A percentile compares a stretch with the other conserved stretches of the same genome.
These are phyloP conservation scores for Globia sparganii DNA, from an alignment of 2,888 invertebrate genomes.

Conservation along the genomic window DNA sequence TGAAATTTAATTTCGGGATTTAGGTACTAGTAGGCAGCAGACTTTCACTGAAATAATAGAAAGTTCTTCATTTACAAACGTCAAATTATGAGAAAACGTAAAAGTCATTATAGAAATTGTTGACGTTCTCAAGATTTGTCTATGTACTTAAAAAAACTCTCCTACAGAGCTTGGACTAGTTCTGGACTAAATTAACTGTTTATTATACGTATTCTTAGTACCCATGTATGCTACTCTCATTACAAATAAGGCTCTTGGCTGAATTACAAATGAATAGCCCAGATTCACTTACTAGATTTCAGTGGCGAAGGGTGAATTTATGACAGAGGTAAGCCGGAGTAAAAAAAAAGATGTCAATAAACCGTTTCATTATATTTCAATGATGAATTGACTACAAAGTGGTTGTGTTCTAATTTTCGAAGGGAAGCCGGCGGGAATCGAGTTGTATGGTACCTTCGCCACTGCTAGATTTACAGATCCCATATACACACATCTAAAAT, in stretches of 20 bases:
- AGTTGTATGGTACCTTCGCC: too few species aligned
- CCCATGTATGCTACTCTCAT: background rate
- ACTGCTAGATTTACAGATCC: conserved; percentile 4
- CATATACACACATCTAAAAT: background rate
- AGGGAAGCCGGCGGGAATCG: too few species aligned
- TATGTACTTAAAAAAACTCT: background rate
- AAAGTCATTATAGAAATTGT: background rate
- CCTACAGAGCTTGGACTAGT: background rate
- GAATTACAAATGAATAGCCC: background rate
- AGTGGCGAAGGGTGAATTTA: too few species aligned
- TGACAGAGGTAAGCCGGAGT: too few species aligned
- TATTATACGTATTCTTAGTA: background rate
- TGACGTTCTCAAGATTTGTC: background rate
- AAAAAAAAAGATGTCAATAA: too few species aligned
- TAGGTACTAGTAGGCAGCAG: background rate
- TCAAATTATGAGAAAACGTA: conserved; percentile 3
- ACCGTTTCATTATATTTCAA: too few species aligned
- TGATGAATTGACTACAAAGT: too few species aligned
- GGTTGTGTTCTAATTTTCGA: too few species aligned
- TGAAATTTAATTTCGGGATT: conserved; percentile 26
- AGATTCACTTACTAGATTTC: background rate
- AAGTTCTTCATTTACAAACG: background rate
- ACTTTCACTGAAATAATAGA: conserved; percentile 12
- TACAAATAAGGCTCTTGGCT: conserved; percentile 20
- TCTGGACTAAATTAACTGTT: background rate